Percentiles rank a stretch among this genome's conserved stretches.
phyloP scores from a whole-genome alignment of 2,113 vertebrate species.

The Phyllostomus hastatus region DNA sequence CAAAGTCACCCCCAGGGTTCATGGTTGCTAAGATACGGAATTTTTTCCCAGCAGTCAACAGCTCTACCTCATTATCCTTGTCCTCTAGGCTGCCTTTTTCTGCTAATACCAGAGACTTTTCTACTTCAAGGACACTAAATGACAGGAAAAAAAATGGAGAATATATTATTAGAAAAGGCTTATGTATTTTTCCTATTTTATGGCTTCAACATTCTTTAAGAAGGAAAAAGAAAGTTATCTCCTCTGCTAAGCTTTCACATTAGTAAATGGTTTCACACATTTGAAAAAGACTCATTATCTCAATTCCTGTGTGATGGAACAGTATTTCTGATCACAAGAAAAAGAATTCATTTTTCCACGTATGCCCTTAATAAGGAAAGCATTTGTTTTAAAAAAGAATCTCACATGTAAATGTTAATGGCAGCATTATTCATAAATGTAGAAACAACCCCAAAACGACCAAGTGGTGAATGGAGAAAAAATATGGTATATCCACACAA shows the following conservation, averaged over 20 bases:
- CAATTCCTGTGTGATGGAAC: background rate
- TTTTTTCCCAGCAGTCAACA: slow-evolving; percentile 86
- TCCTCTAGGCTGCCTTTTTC: slow-evolving; percentile 92
- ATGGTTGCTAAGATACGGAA: slow-evolving; percentile 96
- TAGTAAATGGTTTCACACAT: background rate
- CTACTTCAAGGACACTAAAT: slow-evolving; percentile 88
- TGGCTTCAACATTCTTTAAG: background rate
- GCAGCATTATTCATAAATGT: background rate
- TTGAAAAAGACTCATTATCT: background rate
- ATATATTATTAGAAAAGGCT: background rate
- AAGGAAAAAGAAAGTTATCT: background rate
- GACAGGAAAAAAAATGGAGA: slow-evolving; percentile 30
- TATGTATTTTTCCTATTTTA: background rate
- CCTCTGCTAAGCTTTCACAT: background rate
- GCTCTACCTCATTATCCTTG: slow-evolving; percentile 89
- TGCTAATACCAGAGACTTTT: slow-evolving; percentile 92
- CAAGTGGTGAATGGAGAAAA: background rate
- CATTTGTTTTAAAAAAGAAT: background rate
- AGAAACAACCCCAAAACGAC: background rate
- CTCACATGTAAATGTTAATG: background rate
- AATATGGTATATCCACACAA: background rate
- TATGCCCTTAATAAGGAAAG: background rate
- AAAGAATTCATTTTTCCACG: background rate
- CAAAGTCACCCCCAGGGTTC: slow-evolving; percentile 99
- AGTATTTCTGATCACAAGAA: background rate